Conservation (phyloP, 2,113 vertebrate genomes). For the Emydura subglobosa region DNA sequence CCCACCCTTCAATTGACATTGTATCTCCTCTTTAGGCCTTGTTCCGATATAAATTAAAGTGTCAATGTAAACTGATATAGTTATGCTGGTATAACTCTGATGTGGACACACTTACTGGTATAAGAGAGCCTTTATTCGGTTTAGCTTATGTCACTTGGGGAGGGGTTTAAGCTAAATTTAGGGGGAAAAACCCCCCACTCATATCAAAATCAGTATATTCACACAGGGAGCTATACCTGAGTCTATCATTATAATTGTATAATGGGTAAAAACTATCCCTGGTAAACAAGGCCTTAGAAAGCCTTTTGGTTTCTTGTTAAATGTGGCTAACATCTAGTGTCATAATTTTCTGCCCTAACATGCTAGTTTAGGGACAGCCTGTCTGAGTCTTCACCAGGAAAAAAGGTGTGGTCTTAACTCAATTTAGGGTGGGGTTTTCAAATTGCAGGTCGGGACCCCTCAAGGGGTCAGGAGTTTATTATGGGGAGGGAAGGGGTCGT, state of each 20-base stretch:
- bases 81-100: neutral
- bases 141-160: neutral
- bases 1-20: fast-evolving
- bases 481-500: too few species aligned
- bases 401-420: too few species aligned
- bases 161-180: neutral
- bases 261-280: neutral
- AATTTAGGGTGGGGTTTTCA: too few species aligned
- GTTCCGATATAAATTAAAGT: neutral
- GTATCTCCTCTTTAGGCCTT: conserved; percentile 6
- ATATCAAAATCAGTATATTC: neutral
- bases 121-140: neutral
- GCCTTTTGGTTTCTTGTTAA: neutral
- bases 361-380: neutral
- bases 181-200: neutral
- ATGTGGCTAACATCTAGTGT: neutral
- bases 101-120: neutral
- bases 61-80: neutral
- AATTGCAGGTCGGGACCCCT: too few species aligned
- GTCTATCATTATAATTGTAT: neutral
- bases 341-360: neutral
- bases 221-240: neutral
- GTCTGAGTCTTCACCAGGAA: too few species aligned
- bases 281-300: neutral
- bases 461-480: too few species aligned